Evolutionary conservation across 2,113 vertebrate genomes (phyloP).

Genomic region (Cyphomyrus discorhynchus): DNA sequence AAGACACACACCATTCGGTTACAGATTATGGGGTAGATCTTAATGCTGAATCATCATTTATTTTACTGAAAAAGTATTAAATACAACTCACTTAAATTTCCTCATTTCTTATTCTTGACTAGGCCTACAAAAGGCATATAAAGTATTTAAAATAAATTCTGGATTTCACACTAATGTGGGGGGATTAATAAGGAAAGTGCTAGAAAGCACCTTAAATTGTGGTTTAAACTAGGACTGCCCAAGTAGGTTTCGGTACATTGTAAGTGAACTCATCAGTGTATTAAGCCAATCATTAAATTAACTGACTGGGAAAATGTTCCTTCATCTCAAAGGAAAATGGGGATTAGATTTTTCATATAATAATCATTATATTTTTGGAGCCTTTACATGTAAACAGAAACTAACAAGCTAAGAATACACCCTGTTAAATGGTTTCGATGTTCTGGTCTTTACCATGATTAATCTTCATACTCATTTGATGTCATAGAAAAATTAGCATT

Average conservation of each 20-base stretch:
- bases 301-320: not conserved
- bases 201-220: not conserved
- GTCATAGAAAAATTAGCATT: slow-evolving; percentile 20
- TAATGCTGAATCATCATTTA: not conserved
- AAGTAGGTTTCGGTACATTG: not conserved
- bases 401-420: not conserved
- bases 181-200: not conserved
- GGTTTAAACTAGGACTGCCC: not conserved
- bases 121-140: not conserved
- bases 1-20: not conserved
- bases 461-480: slow-evolving; percentile 28
- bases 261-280: not conserved
- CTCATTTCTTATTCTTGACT: not conserved
- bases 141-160: not conserved
- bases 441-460: slow-evolving; percentile 27
- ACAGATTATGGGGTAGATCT: not conserved
- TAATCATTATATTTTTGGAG: not conserved
- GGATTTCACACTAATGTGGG: not conserved
- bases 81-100: not conserved
- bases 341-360: not conserved
- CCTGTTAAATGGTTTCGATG: slow-evolving; percentile 23
- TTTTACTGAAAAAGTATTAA: not conserved
- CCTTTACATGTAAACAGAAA: not conserved
- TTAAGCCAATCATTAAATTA: not conserved
- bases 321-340: not conserved